Base-by-base conservation (phyloP, 2,113 vertebrate genomes). In the Meleagris gallopavo region DNA sequence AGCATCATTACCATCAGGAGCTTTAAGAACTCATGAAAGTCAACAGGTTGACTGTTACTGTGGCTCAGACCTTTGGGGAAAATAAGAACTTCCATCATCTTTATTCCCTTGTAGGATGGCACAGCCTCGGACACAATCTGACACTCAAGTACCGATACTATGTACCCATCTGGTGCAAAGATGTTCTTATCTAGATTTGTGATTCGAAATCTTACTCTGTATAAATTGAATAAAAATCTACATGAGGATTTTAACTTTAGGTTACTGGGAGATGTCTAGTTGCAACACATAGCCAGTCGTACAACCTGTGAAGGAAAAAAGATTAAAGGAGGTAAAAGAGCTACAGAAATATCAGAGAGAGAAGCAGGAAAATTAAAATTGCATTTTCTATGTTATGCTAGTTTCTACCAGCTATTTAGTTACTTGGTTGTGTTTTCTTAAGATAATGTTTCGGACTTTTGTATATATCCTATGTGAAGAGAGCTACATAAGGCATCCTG, bases 391-490 rank as follows among this genome's bases (percentile, higher is more conserved):
- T 71, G 21, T 65, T 61, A 88, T 73, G 4, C 10, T 74, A 65
- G 2, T 20, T 83, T 75, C 71, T 57, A 36, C 19, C 30, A 66
- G 8, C 9, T 65, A 10, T 61, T 82, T 65, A 34, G 8, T 69
- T 19, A 7, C 24, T 88, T 60, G 40, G 4, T 22, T 76, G 17
- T 69, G 17, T 84, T 94, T 88, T 82, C 60, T 54, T 76, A 60
- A 74, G 48, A 60, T 75, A 93, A 18, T 77, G 61, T 81, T 94
- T 91, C 83, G 64, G 90, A 73, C 52, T 46, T 93, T 52, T 6
- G 38, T 78, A 82, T 64, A 43, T 74, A 94, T 85, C 74, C 50
- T 81, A 89, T 81, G 41, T 95, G 96, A 86, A 96, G 86, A 92
- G 70, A 92, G 83, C 50, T 58, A 77, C 25, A 2, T 67, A 65